Evolutionary conservation across 1,140 invertebrate species (phyloP).

Genomic region (Drosophila lowei): DNA sequence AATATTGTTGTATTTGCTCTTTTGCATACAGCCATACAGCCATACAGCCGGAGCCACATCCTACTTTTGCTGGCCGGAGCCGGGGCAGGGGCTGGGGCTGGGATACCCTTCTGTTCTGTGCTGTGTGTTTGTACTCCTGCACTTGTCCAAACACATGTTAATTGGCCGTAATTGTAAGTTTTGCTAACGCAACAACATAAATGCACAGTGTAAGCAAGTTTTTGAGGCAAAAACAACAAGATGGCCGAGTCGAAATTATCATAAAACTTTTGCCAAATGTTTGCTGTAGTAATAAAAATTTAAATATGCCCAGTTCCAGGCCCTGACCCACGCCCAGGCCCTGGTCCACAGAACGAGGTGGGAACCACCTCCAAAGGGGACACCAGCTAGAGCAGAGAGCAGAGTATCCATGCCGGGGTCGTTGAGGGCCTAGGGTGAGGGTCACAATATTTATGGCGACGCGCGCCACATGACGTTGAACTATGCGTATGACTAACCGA

Average conservation of each 20-base stretch:
- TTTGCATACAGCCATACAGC: slow-evolving; percentile 49
- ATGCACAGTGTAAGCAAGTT: slow-evolving; percentile 62
- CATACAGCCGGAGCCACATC: slow-evolving; percentile 15
- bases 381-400: no score
- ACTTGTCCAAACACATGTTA: slow-evolving; percentile 81
- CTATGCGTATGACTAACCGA: slow-evolving; percentile 70
- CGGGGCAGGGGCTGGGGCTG: no score
- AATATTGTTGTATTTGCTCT: slow-evolving; percentile 77
- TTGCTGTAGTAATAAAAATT: slow-evolving; percentile 73
- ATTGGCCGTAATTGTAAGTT: slow-evolving; percentile 79
- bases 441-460: slow-evolving; percentile 75
- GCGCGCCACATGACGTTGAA: slow-evolving; percentile 74
- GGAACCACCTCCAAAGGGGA: no score
- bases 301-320: slow-evolving; percentile 43
- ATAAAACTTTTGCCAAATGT: slow-evolving; percentile 71
- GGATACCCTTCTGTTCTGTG: slow-evolving; percentile 9
- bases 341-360: no score
- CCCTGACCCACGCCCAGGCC: not conserved
- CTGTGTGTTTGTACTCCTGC: slow-evolving; percentile 72
- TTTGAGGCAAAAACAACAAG: slow-evolving; percentile 60
- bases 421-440: slow-evolving; percentile 21
- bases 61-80: not conserved
- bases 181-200: slow-evolving; percentile 60
- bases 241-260: slow-evolving; percentile 57
- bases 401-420: slow-evolving; percentile 11